Base-by-base conservation (phyloP, 2,113 vertebrate genomes). In the Embiotoca jacksoni region DNA sequence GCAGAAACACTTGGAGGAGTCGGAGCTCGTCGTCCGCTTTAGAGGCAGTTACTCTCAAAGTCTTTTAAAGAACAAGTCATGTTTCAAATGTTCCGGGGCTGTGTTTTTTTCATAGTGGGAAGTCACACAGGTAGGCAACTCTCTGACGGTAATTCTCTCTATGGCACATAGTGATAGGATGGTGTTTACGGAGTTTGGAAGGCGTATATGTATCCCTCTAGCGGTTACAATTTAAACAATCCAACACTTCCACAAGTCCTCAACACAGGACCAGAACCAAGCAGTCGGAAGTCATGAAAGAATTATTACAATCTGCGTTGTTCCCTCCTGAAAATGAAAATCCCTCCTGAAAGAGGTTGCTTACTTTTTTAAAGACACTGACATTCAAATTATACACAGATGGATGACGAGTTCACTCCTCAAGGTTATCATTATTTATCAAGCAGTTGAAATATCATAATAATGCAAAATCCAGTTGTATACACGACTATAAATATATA, bases 131-230 rank as follows among this genome's bases (percentile, higher is more conserved):
- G 95, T 96, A 96, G 95, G 88, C 87, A 92, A 93, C 91, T 90
- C 92, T 89, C 88, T 92, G 93, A 94, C 92, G 92, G 93, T 79
- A 92, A 87, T 87, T 92, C 92, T 93, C 89, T 95, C 83, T 64
- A 33, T 78, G 88, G 89, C 91, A 93, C 94, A 93, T 92, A 95
- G 92, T 95, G 95, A 94, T 94, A 95, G 95, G 95, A 94, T 94
- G 91, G 85, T 92, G 91, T 92, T 93, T 93, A 85, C 81, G 57
- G 89, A 88, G 81, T 92, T 91, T 87, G 72, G 90, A 95, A 90
- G 94, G 95, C 94, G 96, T 94, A 91, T 95, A 95, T 96, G 95
- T 96, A 95, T 97, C 97, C 98, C 97, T 97, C 98, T 98, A 95
- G 97, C 91, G 98, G 98, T 91, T 94, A 93, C 85, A 94, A 95